These are phyloP conservation scores for Schizothorax lantsangensis DNA, from an alignment of 2,797 vertebrate species.

Conservation along the genomic window DNA sequence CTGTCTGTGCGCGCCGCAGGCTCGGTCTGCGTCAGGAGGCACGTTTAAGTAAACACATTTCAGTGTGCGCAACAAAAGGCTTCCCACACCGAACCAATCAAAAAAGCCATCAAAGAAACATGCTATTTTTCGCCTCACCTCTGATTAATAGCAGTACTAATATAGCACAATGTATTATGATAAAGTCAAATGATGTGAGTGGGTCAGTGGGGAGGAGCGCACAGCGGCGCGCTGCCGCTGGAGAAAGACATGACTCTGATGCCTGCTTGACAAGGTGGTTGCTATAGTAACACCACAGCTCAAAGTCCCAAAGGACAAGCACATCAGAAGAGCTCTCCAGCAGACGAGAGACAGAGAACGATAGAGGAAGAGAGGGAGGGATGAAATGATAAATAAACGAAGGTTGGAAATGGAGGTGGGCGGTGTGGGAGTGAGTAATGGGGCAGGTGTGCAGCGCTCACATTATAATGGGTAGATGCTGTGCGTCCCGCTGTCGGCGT, in stretches of 20 bases:
- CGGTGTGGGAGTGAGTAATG: slow-evolving; percentile 52
- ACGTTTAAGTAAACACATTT: slow-evolving; percentile 18
- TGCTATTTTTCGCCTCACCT: slow-evolving; percentile 24
- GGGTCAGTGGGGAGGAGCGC: slow-evolving; percentile 54
- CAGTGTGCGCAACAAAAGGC: not conserved
- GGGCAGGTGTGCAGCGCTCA: slow-evolving; percentile 50
- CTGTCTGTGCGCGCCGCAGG: not conserved
- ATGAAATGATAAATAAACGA: slow-evolving; percentile 52
- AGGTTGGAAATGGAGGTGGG: slow-evolving; percentile 53
- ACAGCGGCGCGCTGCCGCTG: slow-evolving; percentile 28
- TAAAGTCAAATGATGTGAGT: slow-evolving; percentile 49
- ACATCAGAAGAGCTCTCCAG: slow-evolving; percentile 64
- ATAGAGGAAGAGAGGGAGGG: slow-evolving; percentile 31
- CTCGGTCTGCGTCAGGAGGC: not conserved
- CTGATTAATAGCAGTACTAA: slow-evolving; percentile 48
- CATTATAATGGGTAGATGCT: slow-evolving; percentile 39
- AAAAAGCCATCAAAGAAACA: slow-evolving; percentile 42
- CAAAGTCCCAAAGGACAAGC: slow-evolving; percentile 58
- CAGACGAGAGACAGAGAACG: slow-evolving; percentile 49
- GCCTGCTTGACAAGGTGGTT: slow-evolving; percentile 61
- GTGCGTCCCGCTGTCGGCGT: slow-evolving; percentile 43
- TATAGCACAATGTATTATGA: slow-evolving; percentile 41
- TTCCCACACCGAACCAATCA: slow-evolving; percentile 25
- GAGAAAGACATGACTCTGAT: slow-evolving; percentile 43
- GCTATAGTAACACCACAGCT: slow-evolving; percentile 57